Conservation (phyloP, 2,113 vertebrate species). For the Lontra canadensis region DNA sequence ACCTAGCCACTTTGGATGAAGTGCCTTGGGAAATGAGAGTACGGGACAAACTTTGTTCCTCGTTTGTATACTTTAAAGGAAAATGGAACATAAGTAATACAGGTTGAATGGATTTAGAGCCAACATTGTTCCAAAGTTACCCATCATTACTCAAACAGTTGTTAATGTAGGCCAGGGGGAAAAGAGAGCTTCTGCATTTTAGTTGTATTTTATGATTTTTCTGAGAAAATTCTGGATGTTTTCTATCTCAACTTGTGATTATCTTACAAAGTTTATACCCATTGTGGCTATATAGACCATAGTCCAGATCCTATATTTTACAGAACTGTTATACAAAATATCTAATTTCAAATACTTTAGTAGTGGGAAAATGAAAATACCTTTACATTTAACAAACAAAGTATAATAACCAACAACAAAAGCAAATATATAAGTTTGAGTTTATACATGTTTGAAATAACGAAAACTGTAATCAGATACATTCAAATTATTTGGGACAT, state of each 20-base stretch:
- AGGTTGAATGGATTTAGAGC: constrained; percentile 46
- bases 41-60: not conserved
- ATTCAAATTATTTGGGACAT: constrained; percentile 66
- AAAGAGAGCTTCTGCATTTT: not conserved
- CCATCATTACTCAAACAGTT: constrained; percentile 40
- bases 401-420: constrained; percentile 40
- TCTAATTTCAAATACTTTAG: constrained; percentile 66
- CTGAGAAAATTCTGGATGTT: not conserved
- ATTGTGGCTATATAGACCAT: not conserved
- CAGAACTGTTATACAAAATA: not conserved
- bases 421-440: constrained; percentile 70
- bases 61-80: not conserved
- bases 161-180: not conserved
- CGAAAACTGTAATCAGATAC: constrained; percentile 57
- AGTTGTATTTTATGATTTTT: not conserved
- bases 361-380: constrained; percentile 56
- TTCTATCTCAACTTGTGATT: not conserved
- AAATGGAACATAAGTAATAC: constrained; percentile 25
- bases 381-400: constrained; percentile 65
- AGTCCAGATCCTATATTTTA: not conserved
- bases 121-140: not conserved
- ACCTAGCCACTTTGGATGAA: not conserved
- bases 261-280: not conserved
- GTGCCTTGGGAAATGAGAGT: not conserved
- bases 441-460: constrained; percentile 42